These are phyloP conservation scores for Pseudorasbora parva DNA, from an alignment of 2,113 vertebrate species.

Conservation along the genomic window DNA sequence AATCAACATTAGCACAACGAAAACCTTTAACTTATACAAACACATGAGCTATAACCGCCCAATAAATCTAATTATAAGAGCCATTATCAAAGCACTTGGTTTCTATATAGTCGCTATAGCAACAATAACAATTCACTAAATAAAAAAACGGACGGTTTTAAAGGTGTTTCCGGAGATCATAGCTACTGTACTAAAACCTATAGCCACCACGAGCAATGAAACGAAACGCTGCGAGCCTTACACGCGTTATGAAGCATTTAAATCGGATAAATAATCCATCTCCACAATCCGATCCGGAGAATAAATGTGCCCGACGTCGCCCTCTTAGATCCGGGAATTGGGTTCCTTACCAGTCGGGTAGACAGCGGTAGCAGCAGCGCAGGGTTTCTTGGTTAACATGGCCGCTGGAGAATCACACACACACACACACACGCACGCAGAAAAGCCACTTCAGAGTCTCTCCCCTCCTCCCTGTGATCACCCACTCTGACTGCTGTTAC, in stretches of 20 bases:
- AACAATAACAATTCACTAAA: neutral
- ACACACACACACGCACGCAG: neutral
- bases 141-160: neutral
- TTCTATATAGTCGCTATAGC: neutral
- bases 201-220: constrained; percentile 17
- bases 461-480: constrained; percentile 74
- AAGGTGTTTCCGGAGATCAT: neutral
- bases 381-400: constrained; percentile 98
- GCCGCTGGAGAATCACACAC: constrained; percentile 82
- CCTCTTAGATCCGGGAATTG: constrained; percentile 43
- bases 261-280: constrained; percentile 18
- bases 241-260: neutral
- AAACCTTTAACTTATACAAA: neutral
- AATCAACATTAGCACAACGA: neutral
- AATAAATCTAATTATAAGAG: neutral
- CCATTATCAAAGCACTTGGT: neutral
- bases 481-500: constrained; percentile 69
- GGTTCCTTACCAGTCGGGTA: constrained; percentile 86
- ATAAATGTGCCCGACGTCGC: neutral
- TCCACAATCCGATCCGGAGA: neutral
- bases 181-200: constrained; percentile 7
- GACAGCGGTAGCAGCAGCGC: constrained; percentile 67
- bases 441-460: constrained; percentile 74
- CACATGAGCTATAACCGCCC: neutral
- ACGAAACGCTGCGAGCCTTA: constrained; percentile 10